Conservation (phyloP, 2,113 vertebrate genomes). For the Oxyura jamaicensis region DNA sequence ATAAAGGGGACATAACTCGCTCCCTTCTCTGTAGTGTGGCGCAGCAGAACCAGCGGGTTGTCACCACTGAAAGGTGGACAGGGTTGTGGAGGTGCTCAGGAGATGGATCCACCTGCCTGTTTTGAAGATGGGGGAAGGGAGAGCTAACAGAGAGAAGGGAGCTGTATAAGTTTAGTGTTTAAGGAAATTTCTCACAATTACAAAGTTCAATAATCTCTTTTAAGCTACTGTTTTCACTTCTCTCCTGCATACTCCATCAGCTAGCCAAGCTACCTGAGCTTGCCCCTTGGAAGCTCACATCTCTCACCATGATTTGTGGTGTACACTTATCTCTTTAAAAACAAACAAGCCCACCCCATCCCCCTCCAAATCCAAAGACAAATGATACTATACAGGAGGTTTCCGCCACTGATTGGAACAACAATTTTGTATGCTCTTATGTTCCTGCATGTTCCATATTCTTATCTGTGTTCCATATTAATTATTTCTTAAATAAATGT, state of each 20-base stretch:
- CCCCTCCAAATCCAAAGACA: not conserved
- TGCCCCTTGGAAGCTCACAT: not conserved
- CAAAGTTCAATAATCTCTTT: not conserved
- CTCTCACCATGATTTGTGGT: not conserved
- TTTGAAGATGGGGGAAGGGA: not conserved
- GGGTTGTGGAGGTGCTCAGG: not conserved
- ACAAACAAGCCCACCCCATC: not conserved
- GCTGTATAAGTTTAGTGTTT: not conserved
- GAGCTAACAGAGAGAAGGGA: not conserved
- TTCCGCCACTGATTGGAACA: slow-evolving; percentile 3
- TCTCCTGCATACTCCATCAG: not conserved
- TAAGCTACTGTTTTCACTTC: not conserved
- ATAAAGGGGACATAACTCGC: not conserved
- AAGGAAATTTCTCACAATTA: not conserved
- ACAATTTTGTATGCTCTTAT: not conserved
- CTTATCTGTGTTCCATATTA: not conserved
- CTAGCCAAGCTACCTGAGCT: not conserved
- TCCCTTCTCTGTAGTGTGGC: not conserved
- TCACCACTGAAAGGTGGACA: not conserved
- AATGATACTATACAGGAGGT: not conserved
- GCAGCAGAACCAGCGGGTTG: slow-evolving; percentile 9
- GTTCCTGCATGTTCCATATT: not conserved
- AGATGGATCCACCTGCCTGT: not conserved
- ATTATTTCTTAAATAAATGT: not conserved
- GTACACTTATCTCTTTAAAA: not conserved